Conservation (phyloP, 2,113 vertebrate species). For the Dromaius novaehollandiae region DNA sequence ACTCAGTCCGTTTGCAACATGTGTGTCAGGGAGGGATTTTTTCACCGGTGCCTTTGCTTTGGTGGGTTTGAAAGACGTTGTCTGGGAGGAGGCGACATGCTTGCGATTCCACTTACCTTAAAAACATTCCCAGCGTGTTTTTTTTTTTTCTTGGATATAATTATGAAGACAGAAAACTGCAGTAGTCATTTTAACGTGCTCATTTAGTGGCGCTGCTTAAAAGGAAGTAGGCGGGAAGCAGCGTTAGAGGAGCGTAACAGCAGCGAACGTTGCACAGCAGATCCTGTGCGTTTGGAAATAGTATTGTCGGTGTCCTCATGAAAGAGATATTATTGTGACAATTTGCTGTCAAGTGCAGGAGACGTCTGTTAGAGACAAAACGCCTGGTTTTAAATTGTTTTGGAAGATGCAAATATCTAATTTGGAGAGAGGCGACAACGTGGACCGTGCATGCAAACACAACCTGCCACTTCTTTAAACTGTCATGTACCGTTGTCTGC, state of each 20-base stretch:
- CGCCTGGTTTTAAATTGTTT: neutral
- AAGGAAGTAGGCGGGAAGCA: neutral
- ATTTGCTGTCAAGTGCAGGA: slow-evolving; percentile 22
- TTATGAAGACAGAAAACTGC: neutral
- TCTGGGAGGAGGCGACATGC: rapidly evolving
- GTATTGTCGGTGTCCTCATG: neutral
- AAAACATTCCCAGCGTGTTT: neutral
- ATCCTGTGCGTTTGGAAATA: neutral
- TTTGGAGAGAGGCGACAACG: neutral
- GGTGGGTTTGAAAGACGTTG: neutral
- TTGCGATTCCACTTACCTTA: neutral
- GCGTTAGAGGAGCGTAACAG: rapidly evolving
- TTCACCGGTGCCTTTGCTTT: neutral
- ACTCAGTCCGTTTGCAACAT: neutral
- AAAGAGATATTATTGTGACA: neutral
- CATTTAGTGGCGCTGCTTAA: neutral
- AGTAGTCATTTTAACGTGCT: neutral
- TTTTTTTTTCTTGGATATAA: neutral
- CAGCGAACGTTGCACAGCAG: neutral
- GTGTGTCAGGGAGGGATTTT: rapidly evolving
- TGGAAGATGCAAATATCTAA: neutral
- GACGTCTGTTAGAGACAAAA: neutral
- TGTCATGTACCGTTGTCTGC: neutral
- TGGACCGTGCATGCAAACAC: neutral
- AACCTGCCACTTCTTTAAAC: neutral